phyloP scores from a whole-genome alignment of 2,113 vertebrate genomes.

The Nothocercus nigrocapillus region DNA sequence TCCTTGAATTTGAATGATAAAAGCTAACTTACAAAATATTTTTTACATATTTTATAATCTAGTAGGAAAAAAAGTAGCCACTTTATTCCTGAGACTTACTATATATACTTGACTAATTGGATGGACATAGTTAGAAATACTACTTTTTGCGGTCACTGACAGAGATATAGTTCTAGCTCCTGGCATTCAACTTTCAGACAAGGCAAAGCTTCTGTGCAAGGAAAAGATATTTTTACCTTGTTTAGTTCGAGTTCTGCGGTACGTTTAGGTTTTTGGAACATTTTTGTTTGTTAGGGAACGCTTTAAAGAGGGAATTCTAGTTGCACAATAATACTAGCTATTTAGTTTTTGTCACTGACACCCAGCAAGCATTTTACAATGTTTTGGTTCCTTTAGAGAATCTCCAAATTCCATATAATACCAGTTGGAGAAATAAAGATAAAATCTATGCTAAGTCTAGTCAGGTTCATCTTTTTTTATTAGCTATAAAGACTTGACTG shows the following conservation, averaged over 20 bases:
- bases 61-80: background rate
- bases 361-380: background rate
- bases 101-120: background rate
- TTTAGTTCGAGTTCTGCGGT: background rate
- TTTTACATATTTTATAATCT: background rate
- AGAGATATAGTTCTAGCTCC: background rate
- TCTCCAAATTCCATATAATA: fast-evolving
- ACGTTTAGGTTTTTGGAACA: background rate
- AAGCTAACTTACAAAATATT: background rate
- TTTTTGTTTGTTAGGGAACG: background rate
- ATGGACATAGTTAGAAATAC: background rate
- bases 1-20: background rate
- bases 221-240: background rate
- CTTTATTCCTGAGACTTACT: conserved; percentile 5
- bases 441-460: background rate
- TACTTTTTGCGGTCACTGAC: background rate
- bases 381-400: background rate
- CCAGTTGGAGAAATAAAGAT: background rate
- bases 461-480: background rate
- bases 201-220: background rate
- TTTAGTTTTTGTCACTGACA: background rate
- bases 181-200: background rate
- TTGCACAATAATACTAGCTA: background rate
- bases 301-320: background rate
- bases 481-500: conserved; percentile 9